These are phyloP conservation scores for Thalassophryne amazonica DNA, from an alignment of 2,797 vertebrate species.

Conservation along the genomic window DNA sequence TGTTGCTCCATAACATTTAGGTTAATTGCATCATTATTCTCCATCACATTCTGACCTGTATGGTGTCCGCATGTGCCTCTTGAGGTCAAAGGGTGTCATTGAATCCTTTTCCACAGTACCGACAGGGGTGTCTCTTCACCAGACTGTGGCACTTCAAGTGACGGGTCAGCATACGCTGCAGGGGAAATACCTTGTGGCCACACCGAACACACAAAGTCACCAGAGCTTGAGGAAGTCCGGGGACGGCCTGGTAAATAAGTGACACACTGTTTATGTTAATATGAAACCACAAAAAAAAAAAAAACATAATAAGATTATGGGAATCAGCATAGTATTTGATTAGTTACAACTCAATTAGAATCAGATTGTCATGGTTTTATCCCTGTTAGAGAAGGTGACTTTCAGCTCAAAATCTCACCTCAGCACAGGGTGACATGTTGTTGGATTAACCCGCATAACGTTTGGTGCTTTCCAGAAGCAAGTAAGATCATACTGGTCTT, in stretches of 20 bases:
- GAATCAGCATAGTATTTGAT: too few relatives aligned
- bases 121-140: constrained; percentile 83
- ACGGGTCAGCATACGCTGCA: constrained; percentile 89
- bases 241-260: constrained; percentile 30
- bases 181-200: constrained; percentile 86
- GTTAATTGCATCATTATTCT: too few relatives aligned
- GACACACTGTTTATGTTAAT: neutral
- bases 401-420: too few relatives aligned
- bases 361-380: too few relatives aligned
- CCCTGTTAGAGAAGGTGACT: too few relatives aligned
- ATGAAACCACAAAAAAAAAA: neutral
- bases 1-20: too few relatives aligned
- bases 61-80: constrained; percentile 87
- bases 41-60: too few relatives aligned
- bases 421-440: too few relatives aligned
- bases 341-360: too few relatives aligned
- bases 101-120: constrained; percentile 88
- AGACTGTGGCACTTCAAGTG: constrained; percentile 91
- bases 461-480: too few relatives aligned
- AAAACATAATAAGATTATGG: neutral
- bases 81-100: constrained; percentile 92
- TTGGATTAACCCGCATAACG: too few relatives aligned
- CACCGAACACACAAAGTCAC: constrained; percentile 73
- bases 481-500: too few relatives aligned
- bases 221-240: constrained; percentile 42